Evolutionary conservation across 1,140 invertebrate species (phyloP), one percentile per base, ranked within the genome.

Genomic region (Zaprionus africanus): DNA sequence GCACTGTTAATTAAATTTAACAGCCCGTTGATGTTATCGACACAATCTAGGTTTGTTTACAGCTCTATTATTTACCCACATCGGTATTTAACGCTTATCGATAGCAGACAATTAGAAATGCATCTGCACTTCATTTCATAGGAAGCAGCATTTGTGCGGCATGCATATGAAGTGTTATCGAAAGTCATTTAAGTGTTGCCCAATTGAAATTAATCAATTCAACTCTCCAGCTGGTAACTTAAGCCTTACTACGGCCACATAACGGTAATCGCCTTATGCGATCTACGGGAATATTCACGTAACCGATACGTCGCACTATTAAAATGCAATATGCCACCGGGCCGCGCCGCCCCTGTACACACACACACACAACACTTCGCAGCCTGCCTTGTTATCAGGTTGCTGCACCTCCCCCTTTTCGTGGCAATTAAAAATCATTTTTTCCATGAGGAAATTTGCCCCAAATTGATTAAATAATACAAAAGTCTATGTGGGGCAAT

Each of bases 391-490:
- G 74, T 79, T 78, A 79, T 73, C 77, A 38, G 49, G 63, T 67
- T 69, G 65, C 72, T 76, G 61, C 46, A 66, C 22, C 13, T 4
- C 1, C 59, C 38, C 64, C 24, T 56, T 67, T 67, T 57, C 64
- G 62, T n/a, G 53, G 84, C 84, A 87, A 88, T 88, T 87, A 87
- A 87, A 87, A 87, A 80, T 68, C 77, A 83, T 88, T 87, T 51
- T 51, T 86, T 87, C 74, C 73, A 78, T 79, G 60, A 88, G 84
- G 83, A 87, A 87, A 87, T 88, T 74, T 68, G 36, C 68, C 60
- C 65, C 73, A 61, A 85, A 70, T 76, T 78, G 83, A 87, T 87
- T 88, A 87, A 87, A 88, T 87, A 88, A 87, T 83, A 60, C 26
- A 54, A 54, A 51, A 56, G 72, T 49, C 53, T 46, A 26, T 46